Evolutionary conservation across 2,797 vertebrate genomes (phyloP).

Genomic region (Dendrocincla tyrannina): DNA sequence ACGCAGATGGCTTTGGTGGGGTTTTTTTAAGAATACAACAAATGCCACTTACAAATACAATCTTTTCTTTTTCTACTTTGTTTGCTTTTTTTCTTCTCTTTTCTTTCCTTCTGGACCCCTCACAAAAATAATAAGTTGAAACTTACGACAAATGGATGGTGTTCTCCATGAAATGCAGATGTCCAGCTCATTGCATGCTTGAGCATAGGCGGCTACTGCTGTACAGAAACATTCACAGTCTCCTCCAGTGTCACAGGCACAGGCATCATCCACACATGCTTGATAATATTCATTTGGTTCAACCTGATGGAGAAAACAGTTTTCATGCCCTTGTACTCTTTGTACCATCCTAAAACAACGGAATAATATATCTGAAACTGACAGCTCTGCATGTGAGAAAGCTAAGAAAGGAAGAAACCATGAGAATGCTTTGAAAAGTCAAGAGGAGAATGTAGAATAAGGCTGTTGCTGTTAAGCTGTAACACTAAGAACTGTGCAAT

Average conservation of each 20-base stretch:
- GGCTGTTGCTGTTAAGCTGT: neutral
- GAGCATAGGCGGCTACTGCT: slow-evolving; percentile 89
- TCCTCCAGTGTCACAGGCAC: slow-evolving; percentile 87
- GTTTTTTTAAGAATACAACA: neutral
- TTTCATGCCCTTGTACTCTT: neutral
- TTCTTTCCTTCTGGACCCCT: neutral
- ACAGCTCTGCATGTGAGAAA: neutral
- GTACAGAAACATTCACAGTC: slow-evolving; percentile 90
- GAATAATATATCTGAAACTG: neutral
- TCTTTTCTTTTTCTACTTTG: neutral
- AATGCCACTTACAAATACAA: neutral
- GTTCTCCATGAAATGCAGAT: slow-evolving; percentile 88
- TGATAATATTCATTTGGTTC: slow-evolving; percentile 85
- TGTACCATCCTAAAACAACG: neutral
- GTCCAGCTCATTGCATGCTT: slow-evolving; percentile 84
- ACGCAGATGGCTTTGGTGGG: neutral
- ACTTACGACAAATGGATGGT: slow-evolving; percentile 91
- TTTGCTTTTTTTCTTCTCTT: neutral
- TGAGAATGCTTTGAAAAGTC: neutral
- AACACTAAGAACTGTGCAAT: neutral
- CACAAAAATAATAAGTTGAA: neutral
- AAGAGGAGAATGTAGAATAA: neutral
- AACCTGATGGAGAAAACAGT: slow-evolving; percentile 73
- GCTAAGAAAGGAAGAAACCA: neutral
- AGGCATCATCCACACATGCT: slow-evolving; percentile 87